These are phyloP conservation scores for Sigmodon hispidus DNA, from an alignment of 2,113 vertebrate species.

Conservation along the genomic window DNA sequence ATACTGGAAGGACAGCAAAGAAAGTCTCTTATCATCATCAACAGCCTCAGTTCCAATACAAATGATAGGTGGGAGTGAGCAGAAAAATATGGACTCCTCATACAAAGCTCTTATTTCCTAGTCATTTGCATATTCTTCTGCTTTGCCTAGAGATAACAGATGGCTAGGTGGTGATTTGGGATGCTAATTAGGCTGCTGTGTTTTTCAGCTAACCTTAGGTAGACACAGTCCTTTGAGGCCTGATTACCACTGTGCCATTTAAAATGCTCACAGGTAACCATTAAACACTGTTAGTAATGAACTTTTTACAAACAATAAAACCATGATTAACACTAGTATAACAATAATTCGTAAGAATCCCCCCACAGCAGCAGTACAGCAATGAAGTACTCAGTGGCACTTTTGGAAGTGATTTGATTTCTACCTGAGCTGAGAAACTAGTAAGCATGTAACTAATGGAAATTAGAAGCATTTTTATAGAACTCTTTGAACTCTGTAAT, in stretches of 20 bases:
- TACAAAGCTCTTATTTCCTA: conserved; percentile 44
- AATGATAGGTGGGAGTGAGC: neutral
- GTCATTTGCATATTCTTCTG: conserved; percentile 62
- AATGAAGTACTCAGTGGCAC: conserved; percentile 64
- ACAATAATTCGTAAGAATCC: conserved; percentile 33
- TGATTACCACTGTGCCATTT: conserved; percentile 64
- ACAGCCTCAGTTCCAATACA: neutral
- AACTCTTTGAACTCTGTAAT: conserved; percentile 51
- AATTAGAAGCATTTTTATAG: conserved; percentile 42
- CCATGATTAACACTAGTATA: conserved; percentile 45
- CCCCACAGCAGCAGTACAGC: conserved; percentile 34
- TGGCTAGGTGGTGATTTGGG: conserved; percentile 69
- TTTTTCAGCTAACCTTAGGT: conserved; percentile 79
- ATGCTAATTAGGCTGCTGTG: conserved; percentile 76
- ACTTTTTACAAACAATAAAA: conserved; percentile 75
- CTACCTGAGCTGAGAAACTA: conserved; percentile 36
- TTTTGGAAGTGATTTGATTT: conserved; percentile 66
- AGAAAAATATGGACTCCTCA: conserved; percentile 45
- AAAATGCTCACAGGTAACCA: conserved; percentile 76
- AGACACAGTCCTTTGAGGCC: conserved; percentile 73
- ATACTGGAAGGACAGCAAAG: neutral
- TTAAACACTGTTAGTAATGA: conserved; percentile 71
- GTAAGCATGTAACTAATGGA: neutral
- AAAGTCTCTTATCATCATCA: neutral
- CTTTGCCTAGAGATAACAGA: conserved; percentile 70